phyloP scores from a whole-genome alignment of 1,140 invertebrate genomes.

The Drosophila nigromelanica region DNA sequence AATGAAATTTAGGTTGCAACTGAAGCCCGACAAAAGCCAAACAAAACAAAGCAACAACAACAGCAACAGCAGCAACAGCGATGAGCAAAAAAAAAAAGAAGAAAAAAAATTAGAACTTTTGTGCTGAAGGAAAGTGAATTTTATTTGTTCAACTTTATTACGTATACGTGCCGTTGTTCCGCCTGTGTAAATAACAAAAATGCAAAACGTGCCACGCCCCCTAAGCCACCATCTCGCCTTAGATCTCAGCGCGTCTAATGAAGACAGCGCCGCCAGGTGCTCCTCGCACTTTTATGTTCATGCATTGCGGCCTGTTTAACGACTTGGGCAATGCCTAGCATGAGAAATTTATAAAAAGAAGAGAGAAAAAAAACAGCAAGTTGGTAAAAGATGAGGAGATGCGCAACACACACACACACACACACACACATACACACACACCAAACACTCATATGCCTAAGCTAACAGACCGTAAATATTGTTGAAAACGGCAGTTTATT shows the following conservation, averaged over 20 bases:
- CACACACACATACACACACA: slow-evolving; percentile 32
- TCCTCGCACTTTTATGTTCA: slow-evolving; percentile 72
- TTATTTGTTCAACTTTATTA: slow-evolving; percentile 83
- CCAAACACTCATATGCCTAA: slow-evolving; percentile 61
- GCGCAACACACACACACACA: neutral
- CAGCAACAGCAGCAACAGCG: slow-evolving; percentile 19
- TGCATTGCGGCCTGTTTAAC: slow-evolving; percentile 70
- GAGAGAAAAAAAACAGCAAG: slow-evolving; percentile 2
- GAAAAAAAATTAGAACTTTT: slow-evolving; percentile 79
- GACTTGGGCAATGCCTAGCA: slow-evolving; percentile 55
- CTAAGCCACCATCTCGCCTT: slow-evolving; percentile 14
- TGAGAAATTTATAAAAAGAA: slow-evolving; percentile 64
- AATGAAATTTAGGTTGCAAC: slow-evolving; percentile 83
- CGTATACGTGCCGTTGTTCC: slow-evolving; percentile 78
- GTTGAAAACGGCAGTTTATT: slow-evolving; percentile 76
- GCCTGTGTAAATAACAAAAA: slow-evolving; percentile 80
- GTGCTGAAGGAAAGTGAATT: slow-evolving; percentile 77
- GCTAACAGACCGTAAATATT: slow-evolving; percentile 80
- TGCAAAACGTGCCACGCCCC: slow-evolving; percentile 63
- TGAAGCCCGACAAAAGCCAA: slow-evolving; percentile 78
- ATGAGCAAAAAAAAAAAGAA: slow-evolving; percentile 13
- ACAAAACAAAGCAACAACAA: slow-evolving; percentile 63
- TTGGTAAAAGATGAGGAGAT: neutral
- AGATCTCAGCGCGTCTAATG: slow-evolving; percentile 64
- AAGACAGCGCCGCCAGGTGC: slow-evolving; percentile 70